phyloP scores from a whole-genome alignment of 2,113 vertebrate species.

The Burhinus oedicnemus region DNA sequence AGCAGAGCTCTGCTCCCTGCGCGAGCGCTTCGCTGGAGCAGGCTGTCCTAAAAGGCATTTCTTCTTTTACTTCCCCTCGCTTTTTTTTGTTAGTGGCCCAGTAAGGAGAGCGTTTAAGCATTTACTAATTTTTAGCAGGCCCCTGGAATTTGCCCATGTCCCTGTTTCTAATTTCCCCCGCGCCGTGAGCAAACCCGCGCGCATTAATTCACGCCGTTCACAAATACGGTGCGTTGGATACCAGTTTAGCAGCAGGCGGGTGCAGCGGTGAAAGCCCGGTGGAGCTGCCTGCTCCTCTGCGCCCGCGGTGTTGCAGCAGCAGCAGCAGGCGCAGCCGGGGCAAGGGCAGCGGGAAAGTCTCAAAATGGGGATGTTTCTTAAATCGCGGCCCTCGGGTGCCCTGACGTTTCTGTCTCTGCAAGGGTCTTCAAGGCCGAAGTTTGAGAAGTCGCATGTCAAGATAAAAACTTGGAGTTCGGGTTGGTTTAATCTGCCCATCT shows the following conservation, averaged over 20 bases:
- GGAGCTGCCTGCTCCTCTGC: not conserved
- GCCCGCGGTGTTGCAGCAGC: not conserved
- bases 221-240: rapidly evolving
- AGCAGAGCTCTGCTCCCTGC: not conserved
- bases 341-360: not conserved
- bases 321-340: not conserved
- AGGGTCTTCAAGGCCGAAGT: not conserved
- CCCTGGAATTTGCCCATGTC: not conserved
- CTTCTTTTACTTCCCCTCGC: not conserved
- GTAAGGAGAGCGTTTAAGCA: not conserved
- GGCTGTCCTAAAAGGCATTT: not conserved
- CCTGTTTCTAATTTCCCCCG: not conserved
- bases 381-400: not conserved
- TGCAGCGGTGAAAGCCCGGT: not conserved
- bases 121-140: not conserved
- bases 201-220: rapidly evolving
- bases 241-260: not conserved
- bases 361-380: not conserved
- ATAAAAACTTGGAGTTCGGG: not conserved
- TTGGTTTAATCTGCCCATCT: not conserved
- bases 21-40: not conserved
- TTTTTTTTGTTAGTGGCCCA: not conserved
- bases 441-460: not conserved
- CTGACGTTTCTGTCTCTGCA: rapidly evolving
- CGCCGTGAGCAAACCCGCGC: rapidly evolving